Evolutionary conservation across 1,140 invertebrate species (phyloP).

Genomic region (Apis florea): DNA sequence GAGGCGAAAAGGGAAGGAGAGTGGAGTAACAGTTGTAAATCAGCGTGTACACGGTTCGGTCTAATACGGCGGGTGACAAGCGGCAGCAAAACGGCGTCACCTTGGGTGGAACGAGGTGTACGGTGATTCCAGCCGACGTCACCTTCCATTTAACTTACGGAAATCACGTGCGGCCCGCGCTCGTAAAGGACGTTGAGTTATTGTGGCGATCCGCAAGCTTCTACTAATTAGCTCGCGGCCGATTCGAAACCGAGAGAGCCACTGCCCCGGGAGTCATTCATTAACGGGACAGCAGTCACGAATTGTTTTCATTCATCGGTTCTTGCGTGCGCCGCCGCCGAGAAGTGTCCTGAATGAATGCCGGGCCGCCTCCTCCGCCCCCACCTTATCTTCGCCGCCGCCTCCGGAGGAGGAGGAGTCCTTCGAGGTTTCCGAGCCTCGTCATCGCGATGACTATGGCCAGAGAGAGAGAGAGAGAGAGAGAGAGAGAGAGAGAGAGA

Average conservation of each 20-base stretch:
- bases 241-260: constrained; percentile 75
- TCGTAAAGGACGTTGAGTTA: constrained; percentile 74
- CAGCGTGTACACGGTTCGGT: constrained; percentile 29
- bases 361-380: constrained; percentile 4
- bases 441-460: constrained; percentile 21
- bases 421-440: not conserved
- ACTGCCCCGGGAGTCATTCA: constrained; percentile 72
- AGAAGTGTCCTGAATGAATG: constrained; percentile 68
- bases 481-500: too few relatives aligned
- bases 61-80: constrained; percentile 47
- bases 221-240: constrained; percentile 76
- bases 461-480: constrained; percentile 14
- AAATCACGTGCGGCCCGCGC: constrained; percentile 68
- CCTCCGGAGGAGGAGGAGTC: constrained; percentile 9
- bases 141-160: constrained; percentile 66
- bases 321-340: constrained; percentile 59
- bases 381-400: not conserved
- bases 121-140: constrained; percentile 67
- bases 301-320: constrained; percentile 79
- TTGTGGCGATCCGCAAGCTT: constrained; percentile 68
- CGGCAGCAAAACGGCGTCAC: constrained; percentile 50
- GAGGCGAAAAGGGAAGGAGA: too few relatives aligned
- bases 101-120: constrained; percentile 60
- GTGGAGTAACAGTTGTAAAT: constrained; percentile 32
- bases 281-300: constrained; percentile 71